Percentiles rank a stretch among this genome's conserved stretches.
Conservation (phyloP, 2,113 vertebrate genomes). For the Eurystomus gularis region DNA sequence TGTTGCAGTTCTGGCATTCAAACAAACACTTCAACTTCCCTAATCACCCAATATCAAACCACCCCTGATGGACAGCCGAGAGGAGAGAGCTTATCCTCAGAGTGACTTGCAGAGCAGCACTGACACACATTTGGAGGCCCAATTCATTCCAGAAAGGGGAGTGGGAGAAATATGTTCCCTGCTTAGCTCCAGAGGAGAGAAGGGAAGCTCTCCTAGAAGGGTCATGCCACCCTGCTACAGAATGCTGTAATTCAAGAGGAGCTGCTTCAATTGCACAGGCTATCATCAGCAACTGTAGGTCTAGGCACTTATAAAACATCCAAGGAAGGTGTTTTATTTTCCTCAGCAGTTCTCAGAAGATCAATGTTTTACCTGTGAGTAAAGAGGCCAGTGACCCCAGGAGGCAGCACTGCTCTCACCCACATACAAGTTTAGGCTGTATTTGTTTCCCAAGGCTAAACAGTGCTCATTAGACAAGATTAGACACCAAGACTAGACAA, state of each 20-base stretch:
- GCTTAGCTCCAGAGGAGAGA: background rate
- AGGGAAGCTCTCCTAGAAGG: background rate
- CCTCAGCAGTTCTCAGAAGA: background rate
- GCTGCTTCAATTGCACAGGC: background rate
- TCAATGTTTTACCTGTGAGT: background rate
- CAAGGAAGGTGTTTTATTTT: background rate
- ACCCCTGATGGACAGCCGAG: background rate
- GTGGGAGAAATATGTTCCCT: background rate
- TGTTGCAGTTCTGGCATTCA: background rate
- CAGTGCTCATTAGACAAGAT: background rate
- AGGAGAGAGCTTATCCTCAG: background rate
- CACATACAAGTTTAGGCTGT: background rate
- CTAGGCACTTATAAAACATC: background rate
- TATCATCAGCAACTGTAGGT: background rate
- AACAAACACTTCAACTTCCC: background rate
- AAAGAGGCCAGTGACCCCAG: background rate
- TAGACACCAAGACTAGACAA: background rate
- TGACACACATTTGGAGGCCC: background rate
- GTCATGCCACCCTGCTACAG: rapidly evolving
- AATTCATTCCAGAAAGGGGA: background rate
- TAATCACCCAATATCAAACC: background rate
- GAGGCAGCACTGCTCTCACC: background rate
- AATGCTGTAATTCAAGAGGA: background rate
- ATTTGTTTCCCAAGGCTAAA: background rate
- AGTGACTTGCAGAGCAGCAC: background rate